phyloP scores from a whole-genome alignment of 1,140 invertebrate genomes.

The Drosophila subobscura region DNA sequence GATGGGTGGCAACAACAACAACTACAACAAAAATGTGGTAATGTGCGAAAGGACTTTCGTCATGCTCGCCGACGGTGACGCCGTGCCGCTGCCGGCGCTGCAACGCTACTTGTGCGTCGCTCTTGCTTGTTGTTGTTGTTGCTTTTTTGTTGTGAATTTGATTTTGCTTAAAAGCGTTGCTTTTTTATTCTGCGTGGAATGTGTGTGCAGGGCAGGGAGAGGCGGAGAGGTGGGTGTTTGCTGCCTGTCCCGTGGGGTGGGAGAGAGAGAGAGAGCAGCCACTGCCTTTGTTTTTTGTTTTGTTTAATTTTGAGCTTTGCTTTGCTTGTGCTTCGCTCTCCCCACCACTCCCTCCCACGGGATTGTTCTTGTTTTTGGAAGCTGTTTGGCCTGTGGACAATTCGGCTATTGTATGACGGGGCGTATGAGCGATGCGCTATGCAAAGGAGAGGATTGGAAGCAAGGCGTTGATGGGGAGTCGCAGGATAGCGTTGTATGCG shows the following conservation, averaged over 20 bases:
- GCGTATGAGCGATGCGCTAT: slow-evolving; percentile 46
- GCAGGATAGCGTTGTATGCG: too few relatives aligned
- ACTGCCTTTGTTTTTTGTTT: slow-evolving; percentile 59
- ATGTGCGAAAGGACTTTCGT: slow-evolving; percentile 82
- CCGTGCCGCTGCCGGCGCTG: slow-evolving; percentile 36
- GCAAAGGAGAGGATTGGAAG: neutral
- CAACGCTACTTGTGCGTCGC: slow-evolving; percentile 34
- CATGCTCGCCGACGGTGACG: slow-evolving; percentile 63
- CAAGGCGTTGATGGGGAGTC: neutral
- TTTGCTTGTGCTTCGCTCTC: slow-evolving; percentile 17
- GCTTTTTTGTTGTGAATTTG: slow-evolving; percentile 64
- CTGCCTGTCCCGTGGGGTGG: neutral
- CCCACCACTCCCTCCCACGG: neutral
- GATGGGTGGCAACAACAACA: slow-evolving; percentile 65
- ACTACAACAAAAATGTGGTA: slow-evolving; percentile 66
- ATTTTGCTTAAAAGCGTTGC: slow-evolving; percentile 71
- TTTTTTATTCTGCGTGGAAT: slow-evolving; percentile 25
- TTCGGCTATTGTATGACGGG: slow-evolving; percentile 47
- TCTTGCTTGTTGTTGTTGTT: slow-evolving; percentile 24
- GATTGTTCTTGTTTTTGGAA: slow-evolving; percentile 34
- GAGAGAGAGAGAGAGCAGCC: slow-evolving; percentile 15
- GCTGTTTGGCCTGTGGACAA: slow-evolving; percentile 53
- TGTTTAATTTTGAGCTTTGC: slow-evolving; percentile 43
- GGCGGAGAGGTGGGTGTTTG: neutral
- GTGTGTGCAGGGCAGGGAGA: neutral